Percentiles rank a stretch among this genome's conserved stretches.
These are phyloP conservation scores for Dinoponera quadriceps DNA, from an alignment of 1,140 invertebrate genomes.

Conservation along the genomic window DNA sequence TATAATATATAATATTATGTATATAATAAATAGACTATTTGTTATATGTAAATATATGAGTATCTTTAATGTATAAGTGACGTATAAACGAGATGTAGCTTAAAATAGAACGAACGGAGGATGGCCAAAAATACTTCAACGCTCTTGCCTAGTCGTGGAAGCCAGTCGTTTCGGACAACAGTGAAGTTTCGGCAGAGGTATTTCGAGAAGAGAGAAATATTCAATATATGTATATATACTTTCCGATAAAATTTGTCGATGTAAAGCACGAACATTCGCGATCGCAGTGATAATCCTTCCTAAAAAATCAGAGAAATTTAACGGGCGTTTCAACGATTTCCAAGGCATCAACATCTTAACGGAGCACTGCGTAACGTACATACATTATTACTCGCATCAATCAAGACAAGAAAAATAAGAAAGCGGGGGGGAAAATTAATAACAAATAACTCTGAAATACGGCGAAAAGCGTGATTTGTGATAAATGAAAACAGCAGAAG, in stretches of 20 bases:
- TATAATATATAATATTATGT: too few relatives aligned
- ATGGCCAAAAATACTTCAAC: constrained; percentile 79
- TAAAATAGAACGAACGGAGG: constrained; percentile 78
- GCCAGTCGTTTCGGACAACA: constrained; percentile 60
- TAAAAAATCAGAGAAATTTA: not conserved
- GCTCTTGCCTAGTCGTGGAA: constrained; percentile 71
- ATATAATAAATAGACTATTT: too few relatives aligned
- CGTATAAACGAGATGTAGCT: constrained; percentile 44
- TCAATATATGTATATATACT: not conserved
- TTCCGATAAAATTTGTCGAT: constrained; percentile 3
- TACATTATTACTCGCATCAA: not conserved
- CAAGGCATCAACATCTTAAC: too few relatives aligned
- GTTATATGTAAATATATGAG: not conserved
- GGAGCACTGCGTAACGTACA: too few relatives aligned
- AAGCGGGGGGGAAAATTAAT: too few relatives aligned
- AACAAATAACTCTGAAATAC: not conserved
- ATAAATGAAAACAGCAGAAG: not conserved
- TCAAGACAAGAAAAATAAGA: not conserved
- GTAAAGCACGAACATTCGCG: not conserved
- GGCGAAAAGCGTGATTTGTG: not conserved
- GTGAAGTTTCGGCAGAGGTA: constrained; percentile 10
- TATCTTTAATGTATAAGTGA: constrained; percentile 15
- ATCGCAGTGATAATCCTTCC: not conserved
- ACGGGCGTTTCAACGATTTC: too few relatives aligned
- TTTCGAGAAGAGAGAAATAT: not conserved